These are phyloP conservation scores for Pteruthius melanotis DNA, from an alignment of 2,113 vertebrate genomes.

Conservation along the genomic window DNA sequence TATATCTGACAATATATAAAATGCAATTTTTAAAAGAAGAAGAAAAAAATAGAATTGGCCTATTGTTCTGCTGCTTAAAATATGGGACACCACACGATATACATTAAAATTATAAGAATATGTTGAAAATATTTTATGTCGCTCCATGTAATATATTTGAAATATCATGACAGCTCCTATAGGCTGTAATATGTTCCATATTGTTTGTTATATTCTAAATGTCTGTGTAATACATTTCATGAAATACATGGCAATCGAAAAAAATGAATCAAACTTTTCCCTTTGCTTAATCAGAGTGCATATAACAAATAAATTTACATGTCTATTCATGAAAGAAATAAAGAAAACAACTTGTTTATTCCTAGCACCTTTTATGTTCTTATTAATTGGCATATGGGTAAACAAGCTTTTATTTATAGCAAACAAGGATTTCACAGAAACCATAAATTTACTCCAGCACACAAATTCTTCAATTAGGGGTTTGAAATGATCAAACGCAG, in stretches of 20 bases:
- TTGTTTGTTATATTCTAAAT: conserved; percentile 54
- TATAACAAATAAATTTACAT: background rate
- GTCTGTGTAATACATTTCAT: conserved; percentile 45
- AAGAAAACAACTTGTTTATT: background rate
- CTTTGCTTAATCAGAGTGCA: background rate
- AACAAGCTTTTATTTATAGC: conserved; percentile 7
- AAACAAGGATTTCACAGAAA: conserved; percentile 16
- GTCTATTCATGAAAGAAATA: background rate
- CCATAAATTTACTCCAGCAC: background rate
- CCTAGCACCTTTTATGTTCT: conserved; percentile 4
- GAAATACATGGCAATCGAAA: conserved; percentile 15
- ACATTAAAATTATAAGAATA: conserved; percentile 64
- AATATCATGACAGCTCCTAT: conserved; percentile 64
- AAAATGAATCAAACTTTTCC: background rate
- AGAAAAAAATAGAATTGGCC: conserved; percentile 54
- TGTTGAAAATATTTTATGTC: conserved; percentile 71
- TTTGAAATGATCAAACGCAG: background rate
- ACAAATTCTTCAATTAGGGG: background rate
- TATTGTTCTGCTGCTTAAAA: conserved; percentile 68
- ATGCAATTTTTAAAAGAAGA: conserved; percentile 60
- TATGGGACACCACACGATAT: conserved; percentile 54
- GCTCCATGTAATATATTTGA: conserved; percentile 72
- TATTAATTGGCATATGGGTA: background rate
- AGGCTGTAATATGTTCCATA: conserved; percentile 62
- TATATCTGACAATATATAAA: conserved; percentile 58